A percentile compares a stretch with the other conserved stretches of the same genome.
Conservation (phyloP, 2,797 vertebrate species). For the Philypnodon macrostomus region DNA sequence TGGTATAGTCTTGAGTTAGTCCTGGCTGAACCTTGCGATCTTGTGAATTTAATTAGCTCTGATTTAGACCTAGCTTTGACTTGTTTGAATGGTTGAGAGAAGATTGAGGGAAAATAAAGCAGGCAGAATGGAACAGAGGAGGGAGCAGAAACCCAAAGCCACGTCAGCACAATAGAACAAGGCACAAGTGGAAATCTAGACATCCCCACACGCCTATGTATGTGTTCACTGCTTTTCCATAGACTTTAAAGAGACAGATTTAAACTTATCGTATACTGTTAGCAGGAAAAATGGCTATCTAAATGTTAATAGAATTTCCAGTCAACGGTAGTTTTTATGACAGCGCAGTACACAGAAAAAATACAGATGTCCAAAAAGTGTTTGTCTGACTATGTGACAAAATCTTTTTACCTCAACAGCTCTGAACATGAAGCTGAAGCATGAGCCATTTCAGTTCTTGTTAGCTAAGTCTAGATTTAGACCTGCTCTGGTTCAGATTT, state of each 20-base stretch:
- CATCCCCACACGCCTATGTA: constrained; percentile 43
- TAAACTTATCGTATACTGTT: constrained; percentile 23
- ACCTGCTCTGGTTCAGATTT: too few relatives aligned
- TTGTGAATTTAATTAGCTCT: too few relatives aligned
- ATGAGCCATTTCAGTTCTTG: too few relatives aligned
- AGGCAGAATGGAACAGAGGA: constrained; percentile 30
- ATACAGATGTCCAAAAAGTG: too few relatives aligned
- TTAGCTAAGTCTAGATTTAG: too few relatives aligned
- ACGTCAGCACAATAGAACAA: constrained; percentile 71
- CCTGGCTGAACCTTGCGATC: too few relatives aligned
- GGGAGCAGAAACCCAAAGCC: constrained; percentile 60
- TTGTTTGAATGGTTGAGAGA: constrained; percentile 48
- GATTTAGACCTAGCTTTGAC: too few relatives aligned
- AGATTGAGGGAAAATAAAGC: constrained; percentile 47
- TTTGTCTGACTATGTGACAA: too few relatives aligned
- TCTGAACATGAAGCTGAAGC: too few relatives aligned
- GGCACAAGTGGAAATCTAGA: constrained; percentile 57
- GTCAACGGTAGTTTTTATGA: not conserved
- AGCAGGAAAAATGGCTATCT: not conserved
- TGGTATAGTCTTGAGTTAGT: too few relatives aligned
- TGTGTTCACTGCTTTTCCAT: constrained; percentile 51
- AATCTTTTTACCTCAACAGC: too few relatives aligned
- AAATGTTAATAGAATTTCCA: not conserved
- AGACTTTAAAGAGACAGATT: constrained; percentile 35
- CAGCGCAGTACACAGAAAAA: too few relatives aligned